Percentiles rank a stretch among this genome's conserved stretches.
These are phyloP conservation scores for Oenanthe oenanthe DNA, from an alignment of 2,113 vertebrate genomes.

Conservation along the genomic window DNA sequence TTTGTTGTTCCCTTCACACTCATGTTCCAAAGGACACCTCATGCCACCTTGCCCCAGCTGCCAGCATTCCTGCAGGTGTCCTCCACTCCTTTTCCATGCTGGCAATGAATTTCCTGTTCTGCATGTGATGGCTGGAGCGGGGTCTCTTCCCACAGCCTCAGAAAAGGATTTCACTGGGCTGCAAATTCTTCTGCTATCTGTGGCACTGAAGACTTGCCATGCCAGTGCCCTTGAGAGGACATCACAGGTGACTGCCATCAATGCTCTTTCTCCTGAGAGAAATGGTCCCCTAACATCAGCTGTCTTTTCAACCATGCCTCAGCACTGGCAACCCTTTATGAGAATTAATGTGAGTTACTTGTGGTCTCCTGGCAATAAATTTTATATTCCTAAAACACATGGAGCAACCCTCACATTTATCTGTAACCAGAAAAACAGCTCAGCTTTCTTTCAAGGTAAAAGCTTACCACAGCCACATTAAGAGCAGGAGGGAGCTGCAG, in stretches of 20 bases:
- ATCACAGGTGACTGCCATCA: rapidly evolving
- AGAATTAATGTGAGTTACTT: not conserved
- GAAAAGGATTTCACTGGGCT: not conserved
- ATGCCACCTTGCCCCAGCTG: not conserved
- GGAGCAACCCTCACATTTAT: not conserved
- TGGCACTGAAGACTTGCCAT: not conserved
- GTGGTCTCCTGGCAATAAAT: not conserved
- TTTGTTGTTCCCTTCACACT: not conserved
- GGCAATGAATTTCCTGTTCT: not conserved
- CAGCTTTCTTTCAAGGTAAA: not conserved
- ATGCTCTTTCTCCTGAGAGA: not conserved
- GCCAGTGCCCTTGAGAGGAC: not conserved
- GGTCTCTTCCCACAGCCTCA: not conserved
- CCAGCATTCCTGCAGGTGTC: not conserved
- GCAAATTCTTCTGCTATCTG: not conserved
- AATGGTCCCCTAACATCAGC: not conserved
- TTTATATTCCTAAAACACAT: not conserved
- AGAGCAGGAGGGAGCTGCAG: not conserved
- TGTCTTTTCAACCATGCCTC: not conserved
- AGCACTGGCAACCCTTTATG: not conserved
- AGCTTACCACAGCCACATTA: rapidly evolving
- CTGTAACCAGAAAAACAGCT: not conserved
- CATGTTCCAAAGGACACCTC: not conserved
- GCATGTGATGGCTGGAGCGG: not conserved
- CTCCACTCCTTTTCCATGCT: not conserved